A percentile compares a stretch with the other conserved stretches of the same genome.
Evolutionary conservation across 2,888 invertebrate species (phyloP).

Genomic region (Plemyria rubiginata): DNA sequence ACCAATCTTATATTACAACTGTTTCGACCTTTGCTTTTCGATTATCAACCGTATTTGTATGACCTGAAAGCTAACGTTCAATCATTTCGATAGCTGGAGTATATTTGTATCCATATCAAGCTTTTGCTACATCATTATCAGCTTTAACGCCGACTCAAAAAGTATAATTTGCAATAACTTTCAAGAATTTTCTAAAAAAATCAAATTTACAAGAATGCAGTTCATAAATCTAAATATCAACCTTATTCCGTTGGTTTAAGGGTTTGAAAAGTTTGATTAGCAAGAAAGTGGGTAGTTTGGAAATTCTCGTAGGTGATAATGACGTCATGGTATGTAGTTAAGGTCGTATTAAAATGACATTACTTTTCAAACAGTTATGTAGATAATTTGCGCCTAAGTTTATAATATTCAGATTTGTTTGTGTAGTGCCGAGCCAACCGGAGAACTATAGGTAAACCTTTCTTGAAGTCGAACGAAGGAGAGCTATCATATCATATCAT

Average conservation of each 20-base stretch:
- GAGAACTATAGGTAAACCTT: neutral
- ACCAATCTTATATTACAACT: constrained; percentile 38
- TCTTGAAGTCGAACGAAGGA: neutral
- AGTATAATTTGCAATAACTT: constrained; percentile 56
- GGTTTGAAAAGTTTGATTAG: neutral
- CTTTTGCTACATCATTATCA: constrained; percentile 48
- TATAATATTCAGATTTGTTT: constrained; percentile 56
- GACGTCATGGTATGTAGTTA: constrained; percentile 75
- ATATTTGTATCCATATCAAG: constrained; percentile 28
- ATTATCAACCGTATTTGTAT: constrained; percentile 39
- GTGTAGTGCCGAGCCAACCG: constrained; percentile 17
- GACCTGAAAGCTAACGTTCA: constrained; percentile 28
- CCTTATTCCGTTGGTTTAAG: constrained; percentile 34
- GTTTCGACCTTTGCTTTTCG: neutral
- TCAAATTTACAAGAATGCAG: constrained; percentile 24
- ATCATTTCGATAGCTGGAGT: constrained; percentile 23
- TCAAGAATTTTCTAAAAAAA: constrained; percentile 46
- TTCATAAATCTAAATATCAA: constrained; percentile 37
- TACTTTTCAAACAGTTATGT: constrained; percentile 72
- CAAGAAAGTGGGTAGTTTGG: constrained; percentile 13
- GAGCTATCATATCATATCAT: no score
- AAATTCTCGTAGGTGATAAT: constrained; percentile 61
- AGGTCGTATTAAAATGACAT: constrained; percentile 80
- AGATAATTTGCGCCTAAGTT: constrained; percentile 66
- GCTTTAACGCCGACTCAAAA: constrained; percentile 54